Percentiles rank a stretch among this genome's conserved stretches.
These are phyloP conservation scores for Geodia barretti DNA, from an alignment of 37 sponge, comb jelly and placozoan species.

Conservation along the genomic window DNA sequence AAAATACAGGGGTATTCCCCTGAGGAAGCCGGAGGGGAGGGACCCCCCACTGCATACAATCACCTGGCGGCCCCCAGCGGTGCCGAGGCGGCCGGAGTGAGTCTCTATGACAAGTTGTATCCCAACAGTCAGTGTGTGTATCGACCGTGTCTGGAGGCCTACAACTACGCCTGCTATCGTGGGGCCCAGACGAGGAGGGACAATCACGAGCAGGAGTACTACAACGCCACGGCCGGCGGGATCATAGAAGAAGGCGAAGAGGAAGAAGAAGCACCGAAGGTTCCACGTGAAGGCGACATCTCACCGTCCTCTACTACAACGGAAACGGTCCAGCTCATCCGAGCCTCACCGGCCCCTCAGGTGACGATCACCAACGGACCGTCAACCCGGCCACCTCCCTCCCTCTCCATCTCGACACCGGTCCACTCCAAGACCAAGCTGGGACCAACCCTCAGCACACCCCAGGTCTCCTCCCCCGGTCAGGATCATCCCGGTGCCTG, in stretches of 20 bases:
- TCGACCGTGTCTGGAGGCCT: not conserved
- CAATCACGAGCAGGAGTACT: not conserved
- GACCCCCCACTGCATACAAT: not conserved
- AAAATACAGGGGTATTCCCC: not conserved
- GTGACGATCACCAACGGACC: not conserved
- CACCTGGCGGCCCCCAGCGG: not conserved
- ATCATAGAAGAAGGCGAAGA: too few relatives aligned
- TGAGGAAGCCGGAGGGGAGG: not conserved
- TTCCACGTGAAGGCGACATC: not conserved
- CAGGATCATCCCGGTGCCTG: not conserved
- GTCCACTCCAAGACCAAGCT: not conserved
- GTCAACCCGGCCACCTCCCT: too few relatives aligned
- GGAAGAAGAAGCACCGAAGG: not conserved
- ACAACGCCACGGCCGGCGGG: too few relatives aligned
- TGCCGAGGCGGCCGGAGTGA: not conserved
- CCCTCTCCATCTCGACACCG: not conserved
- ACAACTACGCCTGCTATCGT: not conserved
- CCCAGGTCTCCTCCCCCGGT: not conserved
- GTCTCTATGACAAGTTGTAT: not conserved
- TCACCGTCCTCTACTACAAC: not conserved
- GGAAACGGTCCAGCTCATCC: not conserved
- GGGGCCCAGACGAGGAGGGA: not conserved
- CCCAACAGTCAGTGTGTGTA: slow-evolving; percentile 1
- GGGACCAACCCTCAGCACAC: not conserved
- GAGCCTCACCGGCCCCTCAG: not conserved